These are phyloP conservation scores for Clarias macrocephalus DNA, from an alignment of 2,113 vertebrate genomes.

Conservation along the genomic window DNA sequence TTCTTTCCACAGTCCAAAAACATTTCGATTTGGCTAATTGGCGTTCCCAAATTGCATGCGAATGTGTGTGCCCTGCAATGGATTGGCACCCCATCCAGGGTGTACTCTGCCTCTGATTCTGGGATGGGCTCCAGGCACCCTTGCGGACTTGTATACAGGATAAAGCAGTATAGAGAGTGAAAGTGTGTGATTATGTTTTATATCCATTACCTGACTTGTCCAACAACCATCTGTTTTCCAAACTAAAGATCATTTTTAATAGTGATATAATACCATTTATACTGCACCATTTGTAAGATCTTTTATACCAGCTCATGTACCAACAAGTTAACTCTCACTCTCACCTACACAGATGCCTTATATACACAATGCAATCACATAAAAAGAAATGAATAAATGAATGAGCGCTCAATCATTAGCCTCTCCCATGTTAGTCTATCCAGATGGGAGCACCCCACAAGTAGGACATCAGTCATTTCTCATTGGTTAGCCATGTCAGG, in stretches of 20 bases:
- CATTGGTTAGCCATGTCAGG: conserved; percentile 27
- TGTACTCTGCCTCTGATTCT: too few species aligned
- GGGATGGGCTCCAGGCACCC: too few species aligned
- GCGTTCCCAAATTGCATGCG: too few species aligned
- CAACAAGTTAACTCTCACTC: background rate
- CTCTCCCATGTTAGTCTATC: background rate
- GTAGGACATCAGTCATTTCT: conserved; percentile 35
- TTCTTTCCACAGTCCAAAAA: too few species aligned
- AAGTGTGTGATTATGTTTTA: background rate
- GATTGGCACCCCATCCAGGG: too few species aligned
- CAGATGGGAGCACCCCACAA: conserved; percentile 17
- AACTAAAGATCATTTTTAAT: too few species aligned
- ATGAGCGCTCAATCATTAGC: conserved; percentile 23
- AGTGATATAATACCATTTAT: too few species aligned
- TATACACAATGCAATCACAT: background rate
- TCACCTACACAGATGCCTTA: background rate
- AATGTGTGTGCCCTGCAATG: too few species aligned
- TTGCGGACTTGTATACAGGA: too few species aligned
- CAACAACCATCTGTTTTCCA: background rate
- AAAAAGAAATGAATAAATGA: background rate
- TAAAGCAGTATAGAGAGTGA: too few species aligned
- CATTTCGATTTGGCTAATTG: too few species aligned
- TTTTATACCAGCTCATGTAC: background rate
- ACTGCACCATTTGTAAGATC: too few species aligned
- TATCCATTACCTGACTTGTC: background rate